These are phyloP conservation scores for Pteropus rufus DNA, from an alignment of 2,797 vertebrate genomes.

Conservation along the genomic window DNA sequence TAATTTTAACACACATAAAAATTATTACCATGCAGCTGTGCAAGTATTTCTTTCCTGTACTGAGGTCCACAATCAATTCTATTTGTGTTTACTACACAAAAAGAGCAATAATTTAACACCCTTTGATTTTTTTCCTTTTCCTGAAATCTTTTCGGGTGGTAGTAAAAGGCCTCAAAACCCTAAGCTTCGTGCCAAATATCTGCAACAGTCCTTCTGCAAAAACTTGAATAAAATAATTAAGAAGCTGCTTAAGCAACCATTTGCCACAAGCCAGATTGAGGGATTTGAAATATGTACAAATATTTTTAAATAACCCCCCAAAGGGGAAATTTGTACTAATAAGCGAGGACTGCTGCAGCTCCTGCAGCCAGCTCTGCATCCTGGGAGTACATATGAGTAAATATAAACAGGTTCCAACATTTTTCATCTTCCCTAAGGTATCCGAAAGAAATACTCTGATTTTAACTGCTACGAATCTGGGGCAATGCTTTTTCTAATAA, in stretches of 20 bases:
- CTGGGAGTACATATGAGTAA: slow-evolving; percentile 60
- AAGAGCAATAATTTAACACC: slow-evolving; percentile 62
- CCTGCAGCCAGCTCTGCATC: slow-evolving; percentile 37
- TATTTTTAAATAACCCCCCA: slow-evolving; percentile 73
- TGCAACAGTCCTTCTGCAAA: slow-evolving; percentile 60
- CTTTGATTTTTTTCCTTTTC: slow-evolving; percentile 40
- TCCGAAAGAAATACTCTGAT: slow-evolving; percentile 65
- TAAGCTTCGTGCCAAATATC: slow-evolving; percentile 58
- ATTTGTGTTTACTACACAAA: slow-evolving; percentile 44
- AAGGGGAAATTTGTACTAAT: slow-evolving; percentile 67
- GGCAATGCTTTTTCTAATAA: slow-evolving; percentile 70
- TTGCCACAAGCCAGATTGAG: slow-evolving; percentile 73
- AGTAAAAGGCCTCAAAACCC: slow-evolving; percentile 46
- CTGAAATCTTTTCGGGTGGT: slow-evolving; percentile 46
- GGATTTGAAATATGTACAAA: slow-evolving; percentile 74
- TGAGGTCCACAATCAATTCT: slow-evolving; percentile 65
- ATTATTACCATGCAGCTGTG: slow-evolving; percentile 67
- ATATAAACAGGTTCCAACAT: slow-evolving; percentile 73
- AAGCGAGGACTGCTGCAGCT: slow-evolving; percentile 34
- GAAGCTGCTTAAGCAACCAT: slow-evolving; percentile 69
- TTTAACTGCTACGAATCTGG: slow-evolving; percentile 69
- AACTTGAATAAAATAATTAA: slow-evolving; percentile 68
- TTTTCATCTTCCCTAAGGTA: slow-evolving; percentile 68
- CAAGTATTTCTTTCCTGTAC: slow-evolving; percentile 59
- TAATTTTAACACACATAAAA: slow-evolving; percentile 73